These are phyloP conservation scores for Pheosia tremula DNA, from an alignment of 2,888 invertebrate species.

Conservation along the genomic window DNA sequence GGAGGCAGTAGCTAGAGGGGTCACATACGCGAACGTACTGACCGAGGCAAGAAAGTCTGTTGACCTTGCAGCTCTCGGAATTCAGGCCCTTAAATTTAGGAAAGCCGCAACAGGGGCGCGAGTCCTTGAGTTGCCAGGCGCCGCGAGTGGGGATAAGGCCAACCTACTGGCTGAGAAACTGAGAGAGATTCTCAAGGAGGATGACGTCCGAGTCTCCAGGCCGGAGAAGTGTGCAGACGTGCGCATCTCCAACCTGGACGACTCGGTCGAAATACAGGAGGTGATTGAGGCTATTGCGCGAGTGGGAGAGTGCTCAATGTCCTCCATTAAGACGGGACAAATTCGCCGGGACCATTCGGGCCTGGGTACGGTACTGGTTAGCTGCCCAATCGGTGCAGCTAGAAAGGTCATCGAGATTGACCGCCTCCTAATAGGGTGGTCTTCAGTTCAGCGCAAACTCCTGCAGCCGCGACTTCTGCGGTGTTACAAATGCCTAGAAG, in stretches of 20 bases:
- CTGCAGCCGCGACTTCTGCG: not conserved
- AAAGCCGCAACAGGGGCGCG: not conserved
- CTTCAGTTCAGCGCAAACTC: too few species aligned
- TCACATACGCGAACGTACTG: not conserved
- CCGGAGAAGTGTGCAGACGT: conserved; percentile 7
- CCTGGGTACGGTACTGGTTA: too few species aligned
- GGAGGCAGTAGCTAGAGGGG: not conserved
- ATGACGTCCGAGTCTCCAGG: not conserved
- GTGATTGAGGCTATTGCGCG: too few species aligned
- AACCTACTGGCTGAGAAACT: conserved; percentile 19
- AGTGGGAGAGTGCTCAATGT: too few species aligned
- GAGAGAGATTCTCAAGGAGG: not conserved
- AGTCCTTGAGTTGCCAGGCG: conserved; percentile 5
- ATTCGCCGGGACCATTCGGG: too few species aligned
- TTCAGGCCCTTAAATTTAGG: not conserved
- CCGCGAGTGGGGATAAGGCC: conserved; percentile 10
- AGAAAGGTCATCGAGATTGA: too few species aligned
- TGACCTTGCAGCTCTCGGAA: not conserved
- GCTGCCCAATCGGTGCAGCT: too few species aligned
- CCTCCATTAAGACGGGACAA: too few species aligned
- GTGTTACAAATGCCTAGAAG: not conserved
- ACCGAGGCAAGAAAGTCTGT: not conserved
- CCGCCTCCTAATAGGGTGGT: too few species aligned
- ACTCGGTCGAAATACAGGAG: too few species aligned
- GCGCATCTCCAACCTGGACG: too few species aligned